Evolutionary conservation across 35 echinoderm and acorn worm genomes (phyloP), one percentile per base, ranked within the genome.

Genomic region (Lytechinus pictus): DNA sequence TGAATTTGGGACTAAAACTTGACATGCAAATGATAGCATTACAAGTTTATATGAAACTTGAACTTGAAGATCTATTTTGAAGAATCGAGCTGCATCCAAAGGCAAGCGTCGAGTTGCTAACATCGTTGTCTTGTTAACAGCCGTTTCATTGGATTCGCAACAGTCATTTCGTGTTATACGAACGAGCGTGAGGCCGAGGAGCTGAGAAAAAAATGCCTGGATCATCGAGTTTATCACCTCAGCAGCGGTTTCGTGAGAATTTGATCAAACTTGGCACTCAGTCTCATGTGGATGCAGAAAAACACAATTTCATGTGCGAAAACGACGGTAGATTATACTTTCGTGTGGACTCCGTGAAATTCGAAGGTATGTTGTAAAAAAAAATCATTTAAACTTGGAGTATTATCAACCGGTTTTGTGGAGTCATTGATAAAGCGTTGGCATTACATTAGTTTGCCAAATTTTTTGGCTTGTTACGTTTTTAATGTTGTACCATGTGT

Each of bases 161-260:
- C 0, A 44, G 33, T 44, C 33, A 44, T 44, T 79, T 79, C 8
- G 16, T 79, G 4, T 4, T 21, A 1, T 79, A 79, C 66, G 19
- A 79, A 1, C 8, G 7, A 79, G 4, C 4, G 19, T 24, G 16
- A 16, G 14, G 19, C n/a, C 19, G 8, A 16, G 19, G 19, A 79
- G 1, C 60, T 51, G 94, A 44, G 56, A 56, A 95, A 27, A 94
- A 94, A 87, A 44, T 96, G 97, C 95, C 86, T 91, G 44, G 95
- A 97, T 16, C 66, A 94, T 16, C 94, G 55, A 88, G 86, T 92
- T 24, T 9, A 52, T 44, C 56, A 28, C 95, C 58, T 61, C 90
- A 96, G 91, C 4, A 53, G 52, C 52, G 71, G 28, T 71, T 95
- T 95, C 27, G 52, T 4, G 24, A 95, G 60, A 55, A 33, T 4